Conservation (phyloP, 2,113 vertebrate genomes). For the Aspiorhynchus laticeps region DNA sequence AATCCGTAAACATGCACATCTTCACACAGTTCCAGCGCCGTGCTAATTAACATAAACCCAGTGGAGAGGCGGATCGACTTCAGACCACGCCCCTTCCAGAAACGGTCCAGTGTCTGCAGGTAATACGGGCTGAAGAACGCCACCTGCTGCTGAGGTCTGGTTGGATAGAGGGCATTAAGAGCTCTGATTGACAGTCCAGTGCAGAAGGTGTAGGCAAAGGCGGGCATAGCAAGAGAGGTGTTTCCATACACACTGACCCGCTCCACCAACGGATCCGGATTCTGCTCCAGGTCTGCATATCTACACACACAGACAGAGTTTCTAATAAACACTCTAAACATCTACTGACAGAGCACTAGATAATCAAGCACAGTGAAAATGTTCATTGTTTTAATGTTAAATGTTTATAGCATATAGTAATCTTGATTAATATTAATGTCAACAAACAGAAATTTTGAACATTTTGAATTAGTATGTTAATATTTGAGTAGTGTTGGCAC, state of each 20-base stretch:
- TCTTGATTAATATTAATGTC: no score
- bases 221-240: constrained; percentile 38
- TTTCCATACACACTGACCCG: constrained; percentile 20
- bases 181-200: constrained; percentile 18
- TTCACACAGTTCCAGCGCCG: constrained; percentile 51
- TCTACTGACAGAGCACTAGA: neutral
- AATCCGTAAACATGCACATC: constrained; percentile 54
- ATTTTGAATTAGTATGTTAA: no score
- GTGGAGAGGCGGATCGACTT: constrained; percentile 36
- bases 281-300: neutral
- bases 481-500: no score
- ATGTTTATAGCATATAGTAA: no score
- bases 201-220: constrained; percentile 34
- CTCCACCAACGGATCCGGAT: neutral
- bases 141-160: constrained; percentile 35
- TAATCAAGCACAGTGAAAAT: neutral
- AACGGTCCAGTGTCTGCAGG: neutral
- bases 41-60: constrained; percentile 49
- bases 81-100: constrained; percentile 42
- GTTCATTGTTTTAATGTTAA: no score
- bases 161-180: constrained; percentile 2
- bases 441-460: no score
- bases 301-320: neutral
- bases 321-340: neutral
- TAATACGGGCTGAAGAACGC: constrained; percentile 52